These are phyloP conservation scores for Plutomurus gul DNA, from an alignment of 1,140 invertebrate species.

Conservation along the genomic window DNA sequence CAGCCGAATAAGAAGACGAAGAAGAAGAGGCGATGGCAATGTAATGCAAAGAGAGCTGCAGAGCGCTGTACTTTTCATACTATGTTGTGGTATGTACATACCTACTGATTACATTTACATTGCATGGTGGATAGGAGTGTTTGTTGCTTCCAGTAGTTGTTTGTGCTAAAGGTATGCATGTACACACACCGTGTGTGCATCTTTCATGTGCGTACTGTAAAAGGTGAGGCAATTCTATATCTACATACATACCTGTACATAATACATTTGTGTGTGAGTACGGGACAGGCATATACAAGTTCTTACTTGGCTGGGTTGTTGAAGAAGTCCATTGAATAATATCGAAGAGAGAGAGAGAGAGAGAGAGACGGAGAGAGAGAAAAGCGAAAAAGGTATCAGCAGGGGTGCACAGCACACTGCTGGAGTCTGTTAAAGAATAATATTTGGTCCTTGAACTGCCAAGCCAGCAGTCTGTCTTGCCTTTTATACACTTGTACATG, in stretches of 20 bases:
- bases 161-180: background rate
- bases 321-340: slow-evolving; percentile 16
- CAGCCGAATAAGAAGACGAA: no score
- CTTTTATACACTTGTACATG: background rate
- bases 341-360: background rate
- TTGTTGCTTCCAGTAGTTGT: background rate
- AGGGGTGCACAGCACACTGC: slow-evolving; percentile 47
- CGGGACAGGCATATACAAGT: background rate
- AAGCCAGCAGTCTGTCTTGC: slow-evolving; percentile 28
- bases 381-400: slow-evolving; percentile 49
- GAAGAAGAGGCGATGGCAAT: no score
- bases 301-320: background rate
- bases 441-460: slow-evolving; percentile 53
- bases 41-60: no score
- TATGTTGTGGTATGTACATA: no score
- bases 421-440: slow-evolving; percentile 49
- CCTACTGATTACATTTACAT: no score
- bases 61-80: no score
- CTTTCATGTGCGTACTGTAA: background rate
- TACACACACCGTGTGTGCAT: background rate
- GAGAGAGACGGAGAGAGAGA: background rate
- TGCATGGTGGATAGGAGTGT: background rate
- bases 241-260: background rate
- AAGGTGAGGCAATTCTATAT: background rate
- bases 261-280: background rate